phyloP scores from a whole-genome alignment of 2,113 vertebrate genomes.

The Tragulus kanchil region DNA sequence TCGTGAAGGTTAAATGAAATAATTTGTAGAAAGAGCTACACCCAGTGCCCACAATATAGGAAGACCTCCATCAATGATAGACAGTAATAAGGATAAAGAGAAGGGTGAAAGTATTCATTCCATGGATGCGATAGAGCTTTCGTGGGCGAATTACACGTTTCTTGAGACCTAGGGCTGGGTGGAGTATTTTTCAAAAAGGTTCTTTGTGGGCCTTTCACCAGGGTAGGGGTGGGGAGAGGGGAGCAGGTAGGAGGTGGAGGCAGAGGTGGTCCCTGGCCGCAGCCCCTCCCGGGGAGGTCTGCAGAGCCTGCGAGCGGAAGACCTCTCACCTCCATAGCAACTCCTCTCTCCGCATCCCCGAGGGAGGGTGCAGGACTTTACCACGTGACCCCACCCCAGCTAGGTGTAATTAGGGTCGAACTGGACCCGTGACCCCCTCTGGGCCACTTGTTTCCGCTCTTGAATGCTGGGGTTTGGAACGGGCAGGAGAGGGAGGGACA shows the following conservation, averaged over 20 bases:
- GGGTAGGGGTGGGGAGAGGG: background rate
- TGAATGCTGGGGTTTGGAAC: background rate
- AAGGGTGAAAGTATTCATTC: background rate
- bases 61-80: background rate
- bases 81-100: background rate
- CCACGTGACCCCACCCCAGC: accelerated
- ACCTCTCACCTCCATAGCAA: background rate
- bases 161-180: background rate
- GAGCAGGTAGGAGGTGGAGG: background rate
- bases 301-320: background rate
- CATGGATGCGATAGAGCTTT: background rate
- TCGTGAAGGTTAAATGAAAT: background rate
- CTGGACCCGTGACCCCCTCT: background rate
- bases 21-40: background rate
- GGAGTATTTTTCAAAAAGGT: background rate
- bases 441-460: background rate
- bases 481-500: no score
- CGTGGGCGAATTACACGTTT: background rate
- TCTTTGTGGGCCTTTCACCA: background rate
- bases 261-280: background rate
- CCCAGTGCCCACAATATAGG: background rate
- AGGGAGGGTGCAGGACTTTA: accelerated
- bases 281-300: background rate
- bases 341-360: no score
- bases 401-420: background rate